These are phyloP conservation scores for Calyptomena viridis DNA, from an alignment of 2,113 vertebrate genomes.

Conservation along the genomic window DNA sequence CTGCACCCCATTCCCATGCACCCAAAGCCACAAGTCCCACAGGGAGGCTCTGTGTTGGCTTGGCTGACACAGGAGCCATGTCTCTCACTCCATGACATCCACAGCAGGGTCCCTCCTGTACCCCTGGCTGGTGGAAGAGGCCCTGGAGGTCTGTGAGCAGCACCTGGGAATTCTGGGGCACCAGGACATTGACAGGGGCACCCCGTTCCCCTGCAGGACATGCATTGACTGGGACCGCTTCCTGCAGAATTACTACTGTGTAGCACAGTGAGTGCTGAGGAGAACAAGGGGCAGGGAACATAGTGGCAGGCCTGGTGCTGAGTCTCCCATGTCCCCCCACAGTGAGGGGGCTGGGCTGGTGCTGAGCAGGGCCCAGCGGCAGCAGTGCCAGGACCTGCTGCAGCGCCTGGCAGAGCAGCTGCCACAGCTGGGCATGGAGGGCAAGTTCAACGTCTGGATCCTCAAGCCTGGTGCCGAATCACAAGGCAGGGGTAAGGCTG, in stretches of 20 bases:
- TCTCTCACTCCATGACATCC: background rate
- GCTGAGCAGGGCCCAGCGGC: constrained; percentile 60
- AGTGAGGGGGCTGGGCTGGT: constrained; percentile 78
- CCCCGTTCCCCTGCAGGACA: background rate
- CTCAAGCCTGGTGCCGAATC: constrained; percentile 92
- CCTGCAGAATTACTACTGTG: constrained; percentile 80
- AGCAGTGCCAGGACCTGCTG: constrained; percentile 75
- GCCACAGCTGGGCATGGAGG: constrained; percentile 88
- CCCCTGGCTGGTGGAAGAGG: constrained; percentile 78
- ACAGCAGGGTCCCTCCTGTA: background rate
- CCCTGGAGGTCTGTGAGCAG: constrained; percentile 79
- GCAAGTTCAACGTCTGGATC: constrained; percentile 88
- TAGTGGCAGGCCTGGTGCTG: accelerated
- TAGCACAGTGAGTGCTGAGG: constrained; percentile 79
- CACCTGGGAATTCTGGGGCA: constrained; percentile 80
- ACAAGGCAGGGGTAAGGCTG: constrained; percentile 83
- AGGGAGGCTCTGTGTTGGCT: background rate
- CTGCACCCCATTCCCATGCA: background rate
- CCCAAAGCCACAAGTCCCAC: background rate
- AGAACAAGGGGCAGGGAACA: accelerated
- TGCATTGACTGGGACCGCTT: constrained; percentile 77
- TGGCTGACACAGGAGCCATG: background rate
- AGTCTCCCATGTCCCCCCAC: background rate
- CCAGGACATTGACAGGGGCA: constrained; percentile 80
- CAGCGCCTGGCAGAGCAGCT: constrained; percentile 67